Evolutionary conservation across 2,797 vertebrate species (phyloP), one percentile per base, ranked within the genome.

Genomic region (Okamejei kenojei): DNA sequence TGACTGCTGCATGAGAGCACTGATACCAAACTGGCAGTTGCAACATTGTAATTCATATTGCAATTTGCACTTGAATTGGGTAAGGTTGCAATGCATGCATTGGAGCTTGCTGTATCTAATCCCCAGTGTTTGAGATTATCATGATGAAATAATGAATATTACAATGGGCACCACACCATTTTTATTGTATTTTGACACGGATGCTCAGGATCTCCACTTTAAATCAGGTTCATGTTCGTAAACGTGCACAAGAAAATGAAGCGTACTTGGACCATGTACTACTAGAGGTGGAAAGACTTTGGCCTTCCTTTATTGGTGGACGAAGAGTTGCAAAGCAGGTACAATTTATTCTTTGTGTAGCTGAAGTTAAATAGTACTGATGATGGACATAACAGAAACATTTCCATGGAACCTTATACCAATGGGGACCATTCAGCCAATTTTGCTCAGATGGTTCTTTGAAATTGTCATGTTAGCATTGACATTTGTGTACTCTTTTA

Each of bases 271-370:
- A 93, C 74, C 84, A 93, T 11, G 94, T 96, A 0, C 94, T 96
- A 80, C 94, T 96, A 94, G 96, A 96, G 93, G 95, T 95, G 6
- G 95, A 96, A 95, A 96, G 95, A 93, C 95, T 96, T 8, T 95
- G 95, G 96, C 96, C 95, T 93, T 95, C 95, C 93, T 96, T 96
- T 94, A 96, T 96, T 68, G 95, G 95, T 93, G 96, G 96, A 93
- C 94, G 95, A 32, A 95, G 95, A 92, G 93, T 95, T 94, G 94
- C 95, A 84, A 94, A 94, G 93, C 93, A 95, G 95, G 96, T 96
- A 90, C n/a, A 13, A 63, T 35, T 35, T 19, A 65, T 88, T 35
- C 84, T 65, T 21, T 7, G 6, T 63, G 29, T 35, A 68, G 84
- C 10, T 82, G 23, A 7, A 21, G 8, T 35, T 35, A 68, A 65